Conservation (phyloP, 2,113 vertebrate genomes). For the Takifugu bimaculatus region DNA sequence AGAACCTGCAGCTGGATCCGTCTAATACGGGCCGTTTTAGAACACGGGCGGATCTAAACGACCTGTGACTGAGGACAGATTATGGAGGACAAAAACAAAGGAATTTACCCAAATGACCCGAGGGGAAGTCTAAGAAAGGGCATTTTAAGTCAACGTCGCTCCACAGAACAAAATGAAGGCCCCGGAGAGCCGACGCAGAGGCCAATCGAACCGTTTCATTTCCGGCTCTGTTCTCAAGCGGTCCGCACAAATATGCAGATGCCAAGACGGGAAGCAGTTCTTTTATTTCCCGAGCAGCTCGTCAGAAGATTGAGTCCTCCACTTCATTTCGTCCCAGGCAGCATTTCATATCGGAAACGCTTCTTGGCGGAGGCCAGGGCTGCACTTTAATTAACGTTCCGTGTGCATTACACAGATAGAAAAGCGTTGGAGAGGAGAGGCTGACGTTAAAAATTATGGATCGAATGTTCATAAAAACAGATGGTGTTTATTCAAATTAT, state of each 20-base stretch:
- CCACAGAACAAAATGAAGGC: conserved; percentile 17
- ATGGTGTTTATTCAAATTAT: conserved; percentile 51
- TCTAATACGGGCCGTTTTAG: conserved; percentile 36
- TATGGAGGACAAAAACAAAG: neutral
- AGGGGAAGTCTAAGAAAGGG: neutral
- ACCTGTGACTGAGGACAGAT: conserved; percentile 6
- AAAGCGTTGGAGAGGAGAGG: conserved; percentile 38
- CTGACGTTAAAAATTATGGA: conserved; percentile 21
- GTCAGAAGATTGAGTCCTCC: conserved; percentile 51
- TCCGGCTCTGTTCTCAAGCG: conserved; percentile 3
- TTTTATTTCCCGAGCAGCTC: conserved; percentile 28
- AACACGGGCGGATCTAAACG: neutral
- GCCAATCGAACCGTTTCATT: conserved; percentile 12
- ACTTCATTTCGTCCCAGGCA: conserved; percentile 39
- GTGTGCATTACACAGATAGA: conserved; percentile 35
- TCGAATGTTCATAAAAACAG: conserved; percentile 51
- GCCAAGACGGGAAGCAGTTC: conserved; percentile 26
- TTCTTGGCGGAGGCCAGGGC: conserved; percentile 33
- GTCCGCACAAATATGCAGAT: conserved; percentile 33
- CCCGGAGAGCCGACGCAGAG: conserved; percentile 21
- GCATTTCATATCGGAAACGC: conserved; percentile 46
- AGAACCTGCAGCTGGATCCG: neutral
- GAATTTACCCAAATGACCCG: conserved; percentile 15
- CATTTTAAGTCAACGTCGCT: conserved; percentile 15
- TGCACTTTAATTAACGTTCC: conserved; percentile 57